Evolutionary conservation across 2,797 vertebrate species (phyloP), one percentile per base, ranked within the genome.

Genomic region (Paratrypauchen microcephalus): DNA sequence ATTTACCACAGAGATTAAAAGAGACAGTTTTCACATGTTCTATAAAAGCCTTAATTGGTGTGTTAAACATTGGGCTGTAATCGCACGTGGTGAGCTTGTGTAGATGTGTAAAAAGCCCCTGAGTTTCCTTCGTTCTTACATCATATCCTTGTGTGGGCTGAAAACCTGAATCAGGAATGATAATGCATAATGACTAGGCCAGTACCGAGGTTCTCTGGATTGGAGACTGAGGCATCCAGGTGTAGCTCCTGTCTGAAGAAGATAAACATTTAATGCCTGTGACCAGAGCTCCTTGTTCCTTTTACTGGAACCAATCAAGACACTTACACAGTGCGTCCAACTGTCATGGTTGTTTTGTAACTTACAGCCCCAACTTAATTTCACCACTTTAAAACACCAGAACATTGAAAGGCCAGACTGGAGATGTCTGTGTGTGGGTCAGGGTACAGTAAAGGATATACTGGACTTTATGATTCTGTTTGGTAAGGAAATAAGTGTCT

Each of bases 21-120:
- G 60, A 79, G 75, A 80, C 74, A 82, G 73, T 65, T 61, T 73
- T 83, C 79, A 65, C 65, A 41, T 48, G 70, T 81, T 86, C 87
- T 66, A 90, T 88, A 87, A 88, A 92, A 88, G 52, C 76, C 82
- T 83, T 89, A 91, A 90, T 89, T 90, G 84, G 79, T 80, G 72
- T 88, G 83, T 91, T 90, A 89, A 91, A 87, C 84, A 83, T 86
- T 71, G 76, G 60, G 79, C 82, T 86, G 73, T 88, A 89, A 91
- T 90, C 85, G 83, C 82, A 77, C 86, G 89, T 83, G 78, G 87
- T 69, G 84, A 86, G 83, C 83, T 72, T 71, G 54, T 73, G 85
- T 85, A 82, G 79, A 82, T 87, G 76, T 87, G 86, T 89, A 88
- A 90, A 92, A 86, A n/a, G 71, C 76, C 36, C 75, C 76, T 77